Percentiles rank a stretch among this genome's conserved stretches.
phyloP scores from a whole-genome alignment of 2,888 invertebrate species.

The Peribatodes rhomboidaria region DNA sequence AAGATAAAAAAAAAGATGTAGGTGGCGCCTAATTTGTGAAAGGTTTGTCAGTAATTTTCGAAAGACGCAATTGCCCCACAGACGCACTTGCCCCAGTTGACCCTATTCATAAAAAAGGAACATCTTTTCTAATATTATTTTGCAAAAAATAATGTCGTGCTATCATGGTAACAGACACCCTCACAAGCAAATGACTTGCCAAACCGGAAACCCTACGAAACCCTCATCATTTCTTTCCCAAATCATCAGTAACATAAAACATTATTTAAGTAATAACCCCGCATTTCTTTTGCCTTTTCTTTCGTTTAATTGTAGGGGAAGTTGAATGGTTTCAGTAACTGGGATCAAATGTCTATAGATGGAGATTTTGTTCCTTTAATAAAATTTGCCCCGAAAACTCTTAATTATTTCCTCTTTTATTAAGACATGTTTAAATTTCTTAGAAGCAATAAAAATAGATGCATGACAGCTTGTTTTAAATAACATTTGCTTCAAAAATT shows the following conservation, averaged over 20 bases:
- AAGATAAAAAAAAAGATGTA: too few relatives aligned
- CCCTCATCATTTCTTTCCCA: conserved; percentile 16
- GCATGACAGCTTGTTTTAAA: too few relatives aligned
- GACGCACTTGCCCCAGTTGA: too few relatives aligned
- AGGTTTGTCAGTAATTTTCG: too few relatives aligned
- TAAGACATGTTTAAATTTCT: too few relatives aligned
- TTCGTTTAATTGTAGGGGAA: conserved; percentile 33
- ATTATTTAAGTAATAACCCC: conserved; percentile 30
- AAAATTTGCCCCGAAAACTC: neutral
- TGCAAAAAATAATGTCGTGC: neutral
- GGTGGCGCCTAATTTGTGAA: too few relatives aligned
- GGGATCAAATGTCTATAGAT: conserved; percentile 30
- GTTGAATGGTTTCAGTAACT: conserved; percentile 29
- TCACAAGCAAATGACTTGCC: conserved; percentile 11
- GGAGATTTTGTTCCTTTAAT: conserved; percentile 34
- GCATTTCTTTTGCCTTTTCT: conserved; percentile 33
- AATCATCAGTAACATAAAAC: conserved; percentile 35
- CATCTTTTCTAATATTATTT: neutral
- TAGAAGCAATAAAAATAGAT: neutral
- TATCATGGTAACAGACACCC: neutral
- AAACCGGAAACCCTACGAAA: conserved; percentile 20
- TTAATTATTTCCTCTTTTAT: neutral
- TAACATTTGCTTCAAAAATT: too few relatives aligned
- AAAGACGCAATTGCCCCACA: too few relatives aligned
- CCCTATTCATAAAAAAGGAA: too few relatives aligned